phyloP scores from a whole-genome alignment of 2,797 vertebrate species.

The Lutjanus campechanus region DNA sequence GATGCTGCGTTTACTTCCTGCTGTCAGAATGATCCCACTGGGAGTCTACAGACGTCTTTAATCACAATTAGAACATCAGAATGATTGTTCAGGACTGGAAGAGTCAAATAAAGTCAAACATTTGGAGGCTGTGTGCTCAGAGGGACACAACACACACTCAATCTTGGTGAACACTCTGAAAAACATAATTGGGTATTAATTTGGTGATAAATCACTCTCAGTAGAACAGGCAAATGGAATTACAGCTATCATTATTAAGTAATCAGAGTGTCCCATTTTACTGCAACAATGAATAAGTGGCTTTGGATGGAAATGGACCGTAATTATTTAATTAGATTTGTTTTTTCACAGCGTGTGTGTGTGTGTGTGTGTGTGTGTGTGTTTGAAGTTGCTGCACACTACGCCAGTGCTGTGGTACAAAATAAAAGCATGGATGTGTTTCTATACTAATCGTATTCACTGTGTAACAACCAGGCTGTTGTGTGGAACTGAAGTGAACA shows the following conservation, averaged over 20 bases:
- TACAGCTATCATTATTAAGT: constrained; percentile 71
- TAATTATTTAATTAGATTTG: constrained; percentile 61
- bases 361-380: constrained; percentile 27
- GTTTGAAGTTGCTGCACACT: constrained; percentile 23
- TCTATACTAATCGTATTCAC: constrained; percentile 40
- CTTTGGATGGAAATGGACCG: constrained; percentile 29
- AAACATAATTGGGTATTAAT: constrained; percentile 70
- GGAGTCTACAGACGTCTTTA: constrained; percentile 10
- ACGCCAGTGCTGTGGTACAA: constrained; percentile 30
- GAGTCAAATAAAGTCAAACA: constrained; percentile 34
- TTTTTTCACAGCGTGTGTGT: constrained; percentile 17
- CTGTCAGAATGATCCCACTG: constrained; percentile 44
- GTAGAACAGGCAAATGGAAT: constrained; percentile 70
- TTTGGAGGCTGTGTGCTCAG: constrained; percentile 48
- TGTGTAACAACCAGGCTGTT: constrained; percentile 27
- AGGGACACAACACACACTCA: constrained; percentile 45
- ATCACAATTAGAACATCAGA: constrained; percentile 51
- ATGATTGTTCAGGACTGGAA: constrained; percentile 33
- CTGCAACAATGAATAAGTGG: constrained; percentile 51
- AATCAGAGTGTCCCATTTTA: constrained; percentile 64
- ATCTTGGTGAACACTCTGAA: constrained; percentile 17
- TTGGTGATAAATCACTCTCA: constrained; percentile 70
- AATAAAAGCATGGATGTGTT: constrained; percentile 34
- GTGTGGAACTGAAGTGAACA: background rate
- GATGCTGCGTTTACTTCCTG: constrained; percentile 30